Conservation (phyloP, 2,797 vertebrate species). For the Harpagifer antarcticus region DNA sequence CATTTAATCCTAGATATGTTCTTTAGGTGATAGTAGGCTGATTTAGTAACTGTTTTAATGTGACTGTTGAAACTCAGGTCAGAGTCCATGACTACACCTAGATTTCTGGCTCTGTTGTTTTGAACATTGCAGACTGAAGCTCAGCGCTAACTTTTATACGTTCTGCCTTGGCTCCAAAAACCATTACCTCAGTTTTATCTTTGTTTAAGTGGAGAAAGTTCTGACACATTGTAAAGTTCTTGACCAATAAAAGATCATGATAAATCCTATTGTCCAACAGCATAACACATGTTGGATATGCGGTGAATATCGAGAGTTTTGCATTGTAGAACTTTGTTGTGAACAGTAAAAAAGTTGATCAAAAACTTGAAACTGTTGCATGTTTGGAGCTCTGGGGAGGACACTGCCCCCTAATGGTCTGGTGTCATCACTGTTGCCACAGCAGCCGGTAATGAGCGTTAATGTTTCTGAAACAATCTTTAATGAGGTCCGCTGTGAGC, state of each 20-base stretch:
- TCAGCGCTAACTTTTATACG: too few relatives aligned
- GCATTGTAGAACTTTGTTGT: slow-evolving; percentile 5
- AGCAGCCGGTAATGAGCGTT: slow-evolving; percentile 21
- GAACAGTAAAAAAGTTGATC: neutral
- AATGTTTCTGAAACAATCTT: slow-evolving; percentile 31
- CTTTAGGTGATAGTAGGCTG: too few relatives aligned
- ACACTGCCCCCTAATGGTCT: slow-evolving; percentile 5
- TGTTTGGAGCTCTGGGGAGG: slow-evolving; percentile 39
- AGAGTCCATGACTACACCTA: too few relatives aligned
- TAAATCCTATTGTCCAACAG: neutral
- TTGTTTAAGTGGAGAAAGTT: too few relatives aligned
- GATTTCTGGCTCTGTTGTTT: too few relatives aligned
- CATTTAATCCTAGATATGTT: too few relatives aligned
- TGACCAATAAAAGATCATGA: neutral
- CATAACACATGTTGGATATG: neutral
- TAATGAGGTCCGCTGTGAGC: slow-evolving; percentile 57
- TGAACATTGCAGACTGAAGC: too few relatives aligned
- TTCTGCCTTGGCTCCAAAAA: too few relatives aligned
- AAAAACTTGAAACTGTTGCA: slow-evolving; percentile 15
- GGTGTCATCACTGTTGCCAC: slow-evolving; percentile 45
- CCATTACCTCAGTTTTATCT: too few relatives aligned
- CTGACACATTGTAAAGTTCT: too few relatives aligned
- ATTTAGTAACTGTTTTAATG: too few relatives aligned
- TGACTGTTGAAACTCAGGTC: too few relatives aligned
- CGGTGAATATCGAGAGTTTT: neutral